Evolutionary conservation across 2,113 vertebrate species (phyloP).

Genomic region (Poicephalus gulielmi): DNA sequence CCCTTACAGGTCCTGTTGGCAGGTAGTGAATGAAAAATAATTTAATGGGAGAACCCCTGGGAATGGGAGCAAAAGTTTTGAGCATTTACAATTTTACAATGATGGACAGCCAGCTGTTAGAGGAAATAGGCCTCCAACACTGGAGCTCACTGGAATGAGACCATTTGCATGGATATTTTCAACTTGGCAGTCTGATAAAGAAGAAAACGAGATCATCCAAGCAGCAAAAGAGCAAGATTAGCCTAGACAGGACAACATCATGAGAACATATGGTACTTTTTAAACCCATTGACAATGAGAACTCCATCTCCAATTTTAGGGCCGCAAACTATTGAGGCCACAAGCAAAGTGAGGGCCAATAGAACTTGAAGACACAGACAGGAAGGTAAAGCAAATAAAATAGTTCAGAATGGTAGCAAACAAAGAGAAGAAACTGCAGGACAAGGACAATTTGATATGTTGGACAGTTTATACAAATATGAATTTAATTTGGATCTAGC

Average conservation of each 20-base stretch:
- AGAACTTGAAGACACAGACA: background rate
- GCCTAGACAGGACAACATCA: background rate
- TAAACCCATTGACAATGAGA: background rate
- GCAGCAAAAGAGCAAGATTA: background rate
- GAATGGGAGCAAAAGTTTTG: constrained; percentile 75
- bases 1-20: constrained; percentile 74
- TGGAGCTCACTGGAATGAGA: constrained; percentile 7
- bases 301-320: background rate
- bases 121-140: background rate
- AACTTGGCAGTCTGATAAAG: constrained; percentile 53
- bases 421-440: background rate
- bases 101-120: constrained; percentile 62
- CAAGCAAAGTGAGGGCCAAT: background rate
- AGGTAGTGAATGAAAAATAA: constrained; percentile 81
- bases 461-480: background rate
- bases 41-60: constrained; percentile 78
- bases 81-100: constrained; percentile 72
- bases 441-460: background rate
- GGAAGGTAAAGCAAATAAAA: background rate
- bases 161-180: constrained; percentile 25
- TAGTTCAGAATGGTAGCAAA: background rate
- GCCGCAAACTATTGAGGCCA: background rate
- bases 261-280: background rate
- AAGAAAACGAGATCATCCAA: constrained; percentile 6
- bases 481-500: background rate